Percentiles rank a stretch among this genome's conserved stretches.
Evolutionary conservation across 2,888 invertebrate genomes (phyloP).

Genomic region (Phalera bucephala): DNA sequence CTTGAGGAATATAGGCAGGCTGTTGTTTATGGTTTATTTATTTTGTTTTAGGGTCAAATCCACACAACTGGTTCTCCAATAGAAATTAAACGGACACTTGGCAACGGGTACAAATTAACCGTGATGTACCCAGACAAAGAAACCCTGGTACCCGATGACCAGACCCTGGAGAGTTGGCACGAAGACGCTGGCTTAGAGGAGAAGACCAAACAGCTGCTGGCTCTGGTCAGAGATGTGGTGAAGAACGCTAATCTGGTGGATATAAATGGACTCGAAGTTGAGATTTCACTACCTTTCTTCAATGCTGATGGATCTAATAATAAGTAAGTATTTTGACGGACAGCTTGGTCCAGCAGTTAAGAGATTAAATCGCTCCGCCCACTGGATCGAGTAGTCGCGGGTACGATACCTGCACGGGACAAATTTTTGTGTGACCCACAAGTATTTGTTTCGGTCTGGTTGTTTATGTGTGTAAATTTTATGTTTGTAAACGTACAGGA

Average conservation of each 20-base stretch:
- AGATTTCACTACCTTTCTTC: conserved; percentile 77
- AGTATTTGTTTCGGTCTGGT: too few species aligned
- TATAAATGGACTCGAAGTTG: conserved; percentile 59
- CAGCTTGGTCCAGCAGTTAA: too few species aligned
- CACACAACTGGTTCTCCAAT: conserved; percentile 83
- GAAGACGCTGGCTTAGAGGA: conserved; percentile 47
- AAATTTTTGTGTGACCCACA: too few species aligned
- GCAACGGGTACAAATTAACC: conserved; percentile 79
- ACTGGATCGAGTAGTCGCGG: too few species aligned
- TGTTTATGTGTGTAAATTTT: too few species aligned
- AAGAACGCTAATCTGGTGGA: conserved; percentile 71
- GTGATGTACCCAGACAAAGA: conserved; percentile 56
- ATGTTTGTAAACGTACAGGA: too few species aligned
- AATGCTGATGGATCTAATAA: conserved; percentile 74
- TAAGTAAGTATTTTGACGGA: too few species aligned
- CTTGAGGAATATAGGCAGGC: too few species aligned
- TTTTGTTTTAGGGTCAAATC: conserved; percentile 78
- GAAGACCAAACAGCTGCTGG: conserved; percentile 61
- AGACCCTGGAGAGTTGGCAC: conserved; percentile 9
- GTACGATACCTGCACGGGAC: too few species aligned
- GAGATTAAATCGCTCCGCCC: too few species aligned
- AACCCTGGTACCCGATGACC: conserved; percentile 12
- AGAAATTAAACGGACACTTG: conserved; percentile 80
- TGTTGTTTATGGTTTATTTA: too few species aligned
- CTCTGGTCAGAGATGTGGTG: conserved; percentile 60